Evolutionary conservation across 2,888 invertebrate species (phyloP), one percentile per base, ranked within the genome.

Genomic region (Xanthorhoe designata): DNA sequence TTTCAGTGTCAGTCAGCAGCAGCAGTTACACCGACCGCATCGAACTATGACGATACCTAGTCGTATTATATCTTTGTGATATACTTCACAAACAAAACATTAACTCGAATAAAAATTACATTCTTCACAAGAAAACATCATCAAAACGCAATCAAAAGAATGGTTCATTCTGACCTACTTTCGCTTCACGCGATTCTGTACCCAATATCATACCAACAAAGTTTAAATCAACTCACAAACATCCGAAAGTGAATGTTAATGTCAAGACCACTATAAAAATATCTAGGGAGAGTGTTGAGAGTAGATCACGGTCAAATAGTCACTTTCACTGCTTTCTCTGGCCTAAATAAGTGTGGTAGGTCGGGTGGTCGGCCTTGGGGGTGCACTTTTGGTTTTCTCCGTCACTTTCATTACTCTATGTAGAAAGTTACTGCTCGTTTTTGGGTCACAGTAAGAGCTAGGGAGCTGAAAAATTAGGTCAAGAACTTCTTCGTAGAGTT

Each of bases 291-390:
- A 89, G 88, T 85, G 84, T 79, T 70, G 78, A 83, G 86, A 88
- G 86, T 88, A 88, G 86, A 88, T 90, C 88, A 88, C 81, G 89
- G 88, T 83, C 88, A 87, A 83, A 85, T 82, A 79, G 79, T 80
- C 72, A 88, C 91, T 92, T 91, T 92, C 91, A 84, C 91, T 86
- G 80, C 87, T 92, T 92, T 92, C 92, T 84, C 87, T 70, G 89
- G 84, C 91, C 89, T 84, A 88, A 86, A 84, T 87, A 73, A 67
- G 77, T 78, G 78, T 85, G 82, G 87, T 86, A 90, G 90, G 91
- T 89, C 87, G 82, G 80, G 80, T 75, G 66, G 81, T 60, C 73
- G 88, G 82, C 92, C 91, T 90, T 89, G 88, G 75, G 89, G 90
- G 87, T 86, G 80, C 85, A 90, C 90, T 89, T 84, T 89, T 89